Base-by-base conservation (phyloP, 1,140 invertebrate genomes). In the Cryptotermes secundus region DNA sequence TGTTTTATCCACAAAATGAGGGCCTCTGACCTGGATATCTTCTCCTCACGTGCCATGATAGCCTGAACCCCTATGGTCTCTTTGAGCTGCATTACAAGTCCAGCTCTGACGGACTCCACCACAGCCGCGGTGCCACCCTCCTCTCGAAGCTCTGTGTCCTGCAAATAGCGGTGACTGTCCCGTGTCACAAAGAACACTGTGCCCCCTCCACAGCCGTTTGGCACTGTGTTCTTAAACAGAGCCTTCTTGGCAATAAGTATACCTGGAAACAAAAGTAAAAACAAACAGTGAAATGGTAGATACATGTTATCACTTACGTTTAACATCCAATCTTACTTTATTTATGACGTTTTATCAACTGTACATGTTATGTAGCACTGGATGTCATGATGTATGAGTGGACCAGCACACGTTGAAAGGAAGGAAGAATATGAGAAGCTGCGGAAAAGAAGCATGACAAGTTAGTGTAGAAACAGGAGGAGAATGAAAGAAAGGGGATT, bases 71-170 rank as follows among this genome's bases (percentile, higher is more conserved):
- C 94, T 14, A 98, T 91, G 45, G 95, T 93, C 87, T 97, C 94
- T 88, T 97, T 96, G 49, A 98, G 90, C 88, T 97, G 96, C 90
- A 98, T 94, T 12, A 95, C 96, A 26, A 98, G 90, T 1, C 96
- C 97, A 31, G 96, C 94, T 86, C 97, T 90, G 72, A 98, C 95
- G 0, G 95, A 94, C 88, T 96, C 96, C 2, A 97, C 93, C 84
- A 97, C 94, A 36, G 93, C 94, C 35, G 95, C 95, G 80, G 96
- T 97, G 83, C 96, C 96, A 80, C 96, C 96, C 90, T 97, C 96
- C 89, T 97, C 96, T 83, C 95, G 90, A 82, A 95, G 88, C 87
- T 97, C 93, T 3, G 90, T 88, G 86, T 94, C 92, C 92, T 93
- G 90, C 24, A 93, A 88, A 87, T 93, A 94, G 22, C 91, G 87